phyloP scores from a whole-genome alignment of 2,113 vertebrate genomes.

The Dolichallabes microphthalmus region DNA sequence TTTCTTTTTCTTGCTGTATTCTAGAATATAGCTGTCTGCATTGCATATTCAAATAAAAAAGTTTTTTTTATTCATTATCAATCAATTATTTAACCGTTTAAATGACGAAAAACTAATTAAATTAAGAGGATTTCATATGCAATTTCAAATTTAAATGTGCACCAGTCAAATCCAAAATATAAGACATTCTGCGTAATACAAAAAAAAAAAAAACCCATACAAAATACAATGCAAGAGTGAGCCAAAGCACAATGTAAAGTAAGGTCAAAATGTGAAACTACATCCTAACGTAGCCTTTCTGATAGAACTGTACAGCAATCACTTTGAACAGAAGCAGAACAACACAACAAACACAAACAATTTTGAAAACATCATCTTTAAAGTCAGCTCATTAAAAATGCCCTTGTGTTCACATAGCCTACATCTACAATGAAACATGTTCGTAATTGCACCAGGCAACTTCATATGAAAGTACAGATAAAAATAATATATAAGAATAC shows the following conservation, averaged over 20 bases:
- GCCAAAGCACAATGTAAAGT: conserved; percentile 30
- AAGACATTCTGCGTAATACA: not conserved
- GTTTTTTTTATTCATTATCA: not conserved
- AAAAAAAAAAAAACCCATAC: conserved; percentile 9
- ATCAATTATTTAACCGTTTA: too few species aligned
- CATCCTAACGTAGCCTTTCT: conserved; percentile 47
- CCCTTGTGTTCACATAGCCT: conserved; percentile 30
- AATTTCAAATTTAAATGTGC: not conserved
- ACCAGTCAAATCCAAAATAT: not conserved
- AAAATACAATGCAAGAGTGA: not conserved
- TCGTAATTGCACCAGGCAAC: conserved; percentile 65
- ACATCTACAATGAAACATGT: conserved; percentile 38
- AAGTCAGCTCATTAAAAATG: conserved; percentile 32
- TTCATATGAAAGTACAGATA: conserved; percentile 24
- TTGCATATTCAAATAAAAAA: not conserved
- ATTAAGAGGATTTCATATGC: not conserved
- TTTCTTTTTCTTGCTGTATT: not conserved
- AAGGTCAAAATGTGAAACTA: conserved; percentile 37
- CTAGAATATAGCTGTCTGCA: too few species aligned
- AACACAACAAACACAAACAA: conserved; percentile 10
- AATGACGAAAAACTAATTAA: not conserved
- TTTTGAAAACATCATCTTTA: conserved; percentile 15
- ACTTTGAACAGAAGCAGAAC: conserved; percentile 12
- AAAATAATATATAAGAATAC: conserved; percentile 39
- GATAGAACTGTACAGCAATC: conserved; percentile 52